Evolutionary conservation across 2,888 invertebrate genomes (phyloP).

Genomic region (Thysanoteuthis rhombus): DNA sequence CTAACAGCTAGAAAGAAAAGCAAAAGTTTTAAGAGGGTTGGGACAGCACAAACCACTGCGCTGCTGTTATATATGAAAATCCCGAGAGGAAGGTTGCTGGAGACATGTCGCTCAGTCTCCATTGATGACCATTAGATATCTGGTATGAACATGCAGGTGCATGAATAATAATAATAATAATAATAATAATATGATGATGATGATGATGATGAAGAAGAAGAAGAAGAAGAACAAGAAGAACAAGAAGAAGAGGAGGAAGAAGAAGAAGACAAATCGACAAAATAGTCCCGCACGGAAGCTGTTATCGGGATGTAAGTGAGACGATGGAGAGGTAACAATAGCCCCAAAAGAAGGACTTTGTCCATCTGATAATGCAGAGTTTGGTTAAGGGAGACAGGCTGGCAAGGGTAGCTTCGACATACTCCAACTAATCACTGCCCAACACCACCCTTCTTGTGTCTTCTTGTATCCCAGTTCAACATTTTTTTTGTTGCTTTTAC

Average conservation of each 20-base stretch:
- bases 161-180: neutral
- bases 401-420: neutral
- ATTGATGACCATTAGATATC: too few relatives aligned
- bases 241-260: too few relatives aligned
- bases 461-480: neutral
- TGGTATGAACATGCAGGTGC: neutral
- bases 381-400: neutral
- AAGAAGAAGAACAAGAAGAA: too few relatives aligned
- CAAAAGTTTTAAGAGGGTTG: too few relatives aligned
- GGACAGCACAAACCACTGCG: too few relatives aligned
- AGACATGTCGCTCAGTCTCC: too few relatives aligned
- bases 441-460: neutral
- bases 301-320: neutral
- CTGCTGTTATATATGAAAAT: too few relatives aligned
- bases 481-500: neutral
- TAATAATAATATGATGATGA: neutral
- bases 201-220: neutral
- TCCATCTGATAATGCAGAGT: neutral
- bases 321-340: neutral
- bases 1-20: too few relatives aligned
- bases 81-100: too few relatives aligned
- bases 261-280: too few relatives aligned
- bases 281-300: neutral
- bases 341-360: neutral
- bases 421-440: neutral